Percentiles rank a stretch among this genome's conserved stretches.
Evolutionary conservation across 2,888 invertebrate species (phyloP).

Genomic region (Pammene fasciana): DNA sequence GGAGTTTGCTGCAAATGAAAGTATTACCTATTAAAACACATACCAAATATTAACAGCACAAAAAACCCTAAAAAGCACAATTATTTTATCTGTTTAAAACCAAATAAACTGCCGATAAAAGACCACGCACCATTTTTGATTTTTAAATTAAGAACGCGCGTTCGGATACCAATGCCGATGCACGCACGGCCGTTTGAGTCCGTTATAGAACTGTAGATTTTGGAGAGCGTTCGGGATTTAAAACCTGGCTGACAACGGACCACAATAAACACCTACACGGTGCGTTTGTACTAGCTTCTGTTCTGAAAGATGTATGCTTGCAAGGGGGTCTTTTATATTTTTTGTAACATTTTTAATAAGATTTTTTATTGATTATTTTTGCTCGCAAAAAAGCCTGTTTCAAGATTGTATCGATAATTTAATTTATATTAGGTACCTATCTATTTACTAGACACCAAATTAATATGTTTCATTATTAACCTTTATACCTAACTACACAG

Average conservation of each 20-base stretch:
- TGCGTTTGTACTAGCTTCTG: constrained; percentile 44
- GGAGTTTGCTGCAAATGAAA: constrained; percentile 57
- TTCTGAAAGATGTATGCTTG: constrained; percentile 52
- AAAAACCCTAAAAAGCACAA: neutral
- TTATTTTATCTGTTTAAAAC: neutral
- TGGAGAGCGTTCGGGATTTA: constrained; percentile 63
- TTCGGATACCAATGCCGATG: constrained; percentile 50
- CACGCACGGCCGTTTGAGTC: constrained; percentile 57
- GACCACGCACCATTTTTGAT: constrained; percentile 66
- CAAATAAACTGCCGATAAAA: neutral
- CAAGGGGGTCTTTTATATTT: constrained; percentile 26
- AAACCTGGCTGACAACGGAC: constrained; percentile 51
- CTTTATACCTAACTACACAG: too few relatives aligned
- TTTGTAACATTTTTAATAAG: too few relatives aligned
- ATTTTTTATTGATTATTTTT: too few relatives aligned
- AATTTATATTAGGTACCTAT: too few relatives aligned
- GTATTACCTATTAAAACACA: constrained; percentile 20
- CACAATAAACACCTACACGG: constrained; percentile 49
- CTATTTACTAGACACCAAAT: too few relatives aligned
- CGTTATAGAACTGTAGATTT: constrained; percentile 63
- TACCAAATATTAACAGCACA: constrained; percentile 5
- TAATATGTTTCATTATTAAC: too few relatives aligned
- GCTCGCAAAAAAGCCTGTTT: too few relatives aligned
- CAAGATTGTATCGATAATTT: too few relatives aligned
- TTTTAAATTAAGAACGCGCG: constrained; percentile 48